phyloP scores from a whole-genome alignment of 2,888 invertebrate genomes.

The Hoplodrina ambigua region DNA sequence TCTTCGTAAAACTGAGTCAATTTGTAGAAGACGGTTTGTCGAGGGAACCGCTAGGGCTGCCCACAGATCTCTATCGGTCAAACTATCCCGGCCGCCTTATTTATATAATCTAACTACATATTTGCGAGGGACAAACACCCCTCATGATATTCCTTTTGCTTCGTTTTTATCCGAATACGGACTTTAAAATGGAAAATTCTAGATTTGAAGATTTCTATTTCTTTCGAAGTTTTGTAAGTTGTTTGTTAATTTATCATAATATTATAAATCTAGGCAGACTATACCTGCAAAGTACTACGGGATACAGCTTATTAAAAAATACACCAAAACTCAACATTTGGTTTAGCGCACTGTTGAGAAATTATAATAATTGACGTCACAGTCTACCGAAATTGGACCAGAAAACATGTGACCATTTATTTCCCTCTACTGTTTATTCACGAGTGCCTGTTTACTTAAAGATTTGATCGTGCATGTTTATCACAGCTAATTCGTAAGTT shows the following conservation, averaged over 20 bases:
- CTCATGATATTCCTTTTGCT: constrained; percentile 66
- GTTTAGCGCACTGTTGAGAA: neutral
- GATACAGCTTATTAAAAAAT: neutral
- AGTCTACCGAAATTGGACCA: constrained; percentile 20
- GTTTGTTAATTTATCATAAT: neutral
- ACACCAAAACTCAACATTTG: neutral
- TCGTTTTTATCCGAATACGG: constrained; percentile 44
- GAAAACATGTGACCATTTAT: neutral
- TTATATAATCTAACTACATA: constrained; percentile 90
- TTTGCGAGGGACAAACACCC: constrained; percentile 88
- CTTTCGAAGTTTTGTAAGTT: neutral
- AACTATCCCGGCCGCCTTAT: constrained; percentile 87
- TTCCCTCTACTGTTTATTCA: constrained; percentile 17
- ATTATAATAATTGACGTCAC: constrained; percentile 35
- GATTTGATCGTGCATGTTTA: constrained; percentile 45
- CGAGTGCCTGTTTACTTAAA: constrained; percentile 28
- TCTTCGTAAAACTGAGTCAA: constrained; percentile 85
- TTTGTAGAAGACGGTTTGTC: constrained; percentile 75
- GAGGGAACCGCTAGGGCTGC: constrained; percentile 69
- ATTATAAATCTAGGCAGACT: neutral
- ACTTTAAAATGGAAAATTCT: constrained; percentile 44
- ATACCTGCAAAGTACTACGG: too few relatives aligned
- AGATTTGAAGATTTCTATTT: constrained; percentile 2
- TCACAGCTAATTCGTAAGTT: constrained; percentile 56
- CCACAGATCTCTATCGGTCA: constrained; percentile 86